Evolutionary conservation across 2,113 vertebrate species (phyloP), one percentile per base, ranked within the genome.

Genomic region (Colistium nudipinnis): DNA sequence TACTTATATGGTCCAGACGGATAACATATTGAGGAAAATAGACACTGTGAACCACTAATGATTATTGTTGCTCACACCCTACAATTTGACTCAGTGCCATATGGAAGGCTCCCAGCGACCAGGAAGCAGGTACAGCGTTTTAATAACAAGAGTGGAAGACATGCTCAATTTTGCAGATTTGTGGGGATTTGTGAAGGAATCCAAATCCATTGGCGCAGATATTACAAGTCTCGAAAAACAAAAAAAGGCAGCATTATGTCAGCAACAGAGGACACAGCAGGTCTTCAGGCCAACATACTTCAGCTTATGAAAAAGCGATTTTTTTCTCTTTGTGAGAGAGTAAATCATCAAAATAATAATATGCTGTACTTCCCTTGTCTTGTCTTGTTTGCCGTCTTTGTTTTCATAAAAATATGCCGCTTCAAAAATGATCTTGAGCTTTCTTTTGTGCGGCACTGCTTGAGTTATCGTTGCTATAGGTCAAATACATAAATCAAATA

Each of bases 121-220:
- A 74, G 64, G 48, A 74, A 41, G 62, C 45, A 80, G 55, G 59
- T 54, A 60, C 45, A 57, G 62, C 36, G 52, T 33, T 79, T 74
- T 70, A 72, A 84, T 72, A 81, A 78, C 22, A 12, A 4, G 14
- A 48, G 56, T 16, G 44, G 61, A 25, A 78, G 75, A 41, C 55
- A 38, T 38, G 62, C 22, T 75, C 53, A 77, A 74, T 81, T 78
- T 77, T 68, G 48, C 56, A 33, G 43, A 60, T 81, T 73, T 79
- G 63, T 12, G 47, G 68, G 82, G 86, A 89, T 90, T 90, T 89
- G 47, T 38, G 38, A 62, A 71, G 17, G 76, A 80, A 82, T 85
- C 70, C 53, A 83, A 73, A 77, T 72, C 64, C 69, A 76, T 55
- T 17, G 24, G 75, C 33, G 47, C 54, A 81, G 62, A 75, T 81